Conservation (phyloP, 2,113 vertebrate genomes). For the Peromyscus polionotus region DNA sequence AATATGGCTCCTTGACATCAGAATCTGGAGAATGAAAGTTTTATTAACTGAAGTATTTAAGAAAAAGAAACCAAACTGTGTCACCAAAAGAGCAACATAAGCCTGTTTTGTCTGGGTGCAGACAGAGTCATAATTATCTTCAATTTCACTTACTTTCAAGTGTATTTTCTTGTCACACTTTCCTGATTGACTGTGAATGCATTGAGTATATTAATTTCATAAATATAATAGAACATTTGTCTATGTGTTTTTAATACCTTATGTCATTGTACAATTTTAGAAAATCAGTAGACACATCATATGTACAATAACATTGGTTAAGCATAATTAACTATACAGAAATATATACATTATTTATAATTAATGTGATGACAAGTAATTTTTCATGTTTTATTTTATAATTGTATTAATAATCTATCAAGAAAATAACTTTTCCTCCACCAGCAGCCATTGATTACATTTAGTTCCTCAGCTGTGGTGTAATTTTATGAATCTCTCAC, state of each 20-base stretch:
- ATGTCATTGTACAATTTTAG: not conserved
- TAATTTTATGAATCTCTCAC: too few species aligned
- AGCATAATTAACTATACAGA: not conserved
- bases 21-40: not conserved
- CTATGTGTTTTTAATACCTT: not conserved
- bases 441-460: not conserved
- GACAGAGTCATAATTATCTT: conserved; percentile 24
- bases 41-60: not conserved
- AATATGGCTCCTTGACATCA: not conserved
- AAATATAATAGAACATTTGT: conserved; percentile 1
- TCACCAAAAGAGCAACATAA: not conserved
- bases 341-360: not conserved
- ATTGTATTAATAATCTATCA: not conserved
- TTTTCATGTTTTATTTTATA: not conserved
- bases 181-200: conserved; percentile 24
- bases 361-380: not conserved
- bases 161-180: not conserved
- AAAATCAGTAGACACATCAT: not conserved
- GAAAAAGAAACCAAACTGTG: conserved; percentile 3
- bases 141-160: conserved; percentile 56
- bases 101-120: not conserved
- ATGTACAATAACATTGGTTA: not conserved
- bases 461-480: not conserved
- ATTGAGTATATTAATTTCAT: not conserved
- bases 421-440: not conserved